Evolutionary conservation across 2,113 vertebrate genomes (phyloP), one percentile per base, ranked within the genome.

Genomic region (Rhinolophus ferrumequinum): DNA sequence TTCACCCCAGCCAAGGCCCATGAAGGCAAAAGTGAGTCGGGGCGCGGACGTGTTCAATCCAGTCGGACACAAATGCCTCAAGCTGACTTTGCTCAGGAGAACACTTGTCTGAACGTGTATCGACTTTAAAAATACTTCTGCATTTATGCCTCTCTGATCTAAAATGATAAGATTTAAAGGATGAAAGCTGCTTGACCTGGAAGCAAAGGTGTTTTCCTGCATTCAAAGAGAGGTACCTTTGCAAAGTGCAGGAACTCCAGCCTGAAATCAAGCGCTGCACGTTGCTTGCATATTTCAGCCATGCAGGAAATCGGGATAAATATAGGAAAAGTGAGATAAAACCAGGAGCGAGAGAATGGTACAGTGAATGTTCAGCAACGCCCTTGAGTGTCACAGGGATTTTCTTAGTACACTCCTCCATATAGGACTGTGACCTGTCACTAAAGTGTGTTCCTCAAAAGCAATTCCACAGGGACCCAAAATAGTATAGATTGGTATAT

Each of bases 181-280:
- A 62, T 73, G 84, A 87, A 88, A 96, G 44, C 90, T 85, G 82
- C 56, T 84, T 96, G 97, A 93, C 88, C 95, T 79, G 77, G 91
- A 97, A 97, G 92, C 88, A 85, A 72, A 94, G 93, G 93, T 84
- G n/a, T 80, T 96, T 96, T 85, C 88, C 95, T 90, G 47, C 84
- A 88, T 67, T 56, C 88, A 11, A 52, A 62, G 72, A 84, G 84
- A 41, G 44, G 88, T 58, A 81, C 5, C 88, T 95, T 83, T 77
- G 80, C 76, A 93, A 76, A 73, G 66, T 26, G 41, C 35, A 67
- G 88, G 62, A 81, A 84, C 88, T 92, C 70, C 41, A 50, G 88
- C 58, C 76, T 73, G 95, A 80, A 96, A 96, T 82, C 96, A 79
- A 97, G 89, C 81, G 26, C 16, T 6, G 14, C 7, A 5, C 10